phyloP scores from a whole-genome alignment of 2,888 invertebrate species.

The Mesoligia furuncula region DNA sequence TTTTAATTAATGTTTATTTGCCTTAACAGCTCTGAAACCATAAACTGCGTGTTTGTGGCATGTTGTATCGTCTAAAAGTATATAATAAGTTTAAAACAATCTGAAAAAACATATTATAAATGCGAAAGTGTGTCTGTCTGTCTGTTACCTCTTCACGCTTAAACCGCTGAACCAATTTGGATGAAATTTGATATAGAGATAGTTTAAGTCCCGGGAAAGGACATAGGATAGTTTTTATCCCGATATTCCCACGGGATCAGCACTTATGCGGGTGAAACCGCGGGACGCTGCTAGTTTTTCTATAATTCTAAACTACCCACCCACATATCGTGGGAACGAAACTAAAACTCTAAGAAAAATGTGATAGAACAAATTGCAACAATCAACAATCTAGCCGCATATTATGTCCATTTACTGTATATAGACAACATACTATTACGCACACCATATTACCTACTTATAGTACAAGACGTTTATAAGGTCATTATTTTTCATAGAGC shows the following conservation, averaged over 20 bases:
- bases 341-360: slow-evolving; percentile 47
- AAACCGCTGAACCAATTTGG: too few species aligned
- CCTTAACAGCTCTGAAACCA: slow-evolving; percentile 38
- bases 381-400: slow-evolving; percentile 52
- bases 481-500: slow-evolving; percentile 64
- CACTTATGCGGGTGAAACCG: too few species aligned
- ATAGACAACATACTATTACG: slow-evolving; percentile 58
- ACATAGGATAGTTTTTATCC: too few species aligned
- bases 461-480: slow-evolving; percentile 54
- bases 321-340: slow-evolving; percentile 58
- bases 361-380: slow-evolving; percentile 48
- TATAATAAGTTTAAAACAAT: not conserved
- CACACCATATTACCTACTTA: slow-evolving; percentile 42
- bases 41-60: slow-evolving; percentile 41
- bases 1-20: slow-evolving; percentile 35
- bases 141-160: too few species aligned
- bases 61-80: slow-evolving; percentile 39
- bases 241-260: too few species aligned
- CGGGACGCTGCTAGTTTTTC: not conserved
- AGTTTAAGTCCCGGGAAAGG: too few species aligned
- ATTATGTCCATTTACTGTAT: slow-evolving; percentile 57
- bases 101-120: not conserved
- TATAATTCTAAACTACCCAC: slow-evolving; percentile 18
- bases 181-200: too few species aligned
- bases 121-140: too few species aligned